Conservation (phyloP, 2,888 invertebrate genomes). For the Neoscelio sp. region DNA sequence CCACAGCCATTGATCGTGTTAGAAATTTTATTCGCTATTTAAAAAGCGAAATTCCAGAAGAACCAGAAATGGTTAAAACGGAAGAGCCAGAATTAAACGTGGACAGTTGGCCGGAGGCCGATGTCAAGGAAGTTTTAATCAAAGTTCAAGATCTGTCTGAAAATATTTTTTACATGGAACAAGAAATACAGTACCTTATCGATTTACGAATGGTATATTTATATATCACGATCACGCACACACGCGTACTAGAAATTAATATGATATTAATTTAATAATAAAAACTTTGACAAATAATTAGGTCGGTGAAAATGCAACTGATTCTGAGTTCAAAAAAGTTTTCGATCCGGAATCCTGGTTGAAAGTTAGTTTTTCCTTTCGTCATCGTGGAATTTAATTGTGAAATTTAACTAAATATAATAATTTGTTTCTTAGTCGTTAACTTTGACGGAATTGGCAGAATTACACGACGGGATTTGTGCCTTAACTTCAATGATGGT, state of each 20-base stretch:
- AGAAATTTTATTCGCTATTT: constrained; percentile 71
- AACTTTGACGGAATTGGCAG: constrained; percentile 77
- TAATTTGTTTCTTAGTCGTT: constrained; percentile 72
- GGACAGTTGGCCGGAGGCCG: constrained; percentile 56
- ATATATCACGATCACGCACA: too few relatives aligned
- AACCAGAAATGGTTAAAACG: constrained; percentile 71
- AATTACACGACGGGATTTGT: constrained; percentile 79
- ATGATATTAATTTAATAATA: constrained; percentile 5
- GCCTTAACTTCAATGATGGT: constrained; percentile 75
- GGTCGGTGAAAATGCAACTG: too few relatives aligned
- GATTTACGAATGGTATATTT: constrained; percentile 30
- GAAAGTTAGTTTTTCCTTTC: constrained; percentile 64
- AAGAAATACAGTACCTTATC: constrained; percentile 73
- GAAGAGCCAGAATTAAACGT: constrained; percentile 22
- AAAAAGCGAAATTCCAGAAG: constrained; percentile 67
- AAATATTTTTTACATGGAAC: constrained; percentile 73
- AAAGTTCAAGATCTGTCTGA: constrained; percentile 72
- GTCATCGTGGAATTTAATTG: constrained; percentile 1
- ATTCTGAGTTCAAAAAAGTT: constrained; percentile 15
- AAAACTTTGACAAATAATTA: too few relatives aligned
- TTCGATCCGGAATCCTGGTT: constrained; percentile 77
- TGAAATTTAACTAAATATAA: not conserved
- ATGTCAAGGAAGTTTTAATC: constrained; percentile 70
- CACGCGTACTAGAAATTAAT: too few relatives aligned
- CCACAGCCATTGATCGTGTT: constrained; percentile 72